Conservation (phyloP, 2,113 vertebrate genomes). For the Caranx ignobilis region DNA sequence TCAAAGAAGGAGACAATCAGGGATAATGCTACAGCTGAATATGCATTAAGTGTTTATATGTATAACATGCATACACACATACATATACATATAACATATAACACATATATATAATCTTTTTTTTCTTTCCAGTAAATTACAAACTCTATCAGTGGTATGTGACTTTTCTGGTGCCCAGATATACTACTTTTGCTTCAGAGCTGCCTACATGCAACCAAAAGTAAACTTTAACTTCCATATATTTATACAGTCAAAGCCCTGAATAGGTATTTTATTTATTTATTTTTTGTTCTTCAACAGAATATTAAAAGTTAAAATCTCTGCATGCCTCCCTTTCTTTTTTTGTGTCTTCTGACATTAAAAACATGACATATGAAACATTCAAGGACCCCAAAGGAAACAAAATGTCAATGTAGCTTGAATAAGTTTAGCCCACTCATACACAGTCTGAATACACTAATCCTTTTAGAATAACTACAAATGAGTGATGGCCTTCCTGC, state of each 20-base stretch:
- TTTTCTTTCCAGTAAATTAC: too few species aligned
- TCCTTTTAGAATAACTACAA: neutral
- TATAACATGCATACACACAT: too few species aligned
- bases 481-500: neutral
- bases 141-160: neutral
- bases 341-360: constrained; percentile 19
- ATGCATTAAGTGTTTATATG: too few species aligned
- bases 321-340: neutral
- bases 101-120: too few species aligned
- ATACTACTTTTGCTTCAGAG: neutral
- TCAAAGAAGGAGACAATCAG: neutral
- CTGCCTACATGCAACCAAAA: neutral
- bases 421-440: neutral
- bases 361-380: constrained; percentile 40
- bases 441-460: constrained; percentile 8
- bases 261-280: too few species aligned
- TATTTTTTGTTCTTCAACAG: neutral
- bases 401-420: neutral
- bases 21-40: neutral
- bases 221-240: too few species aligned
- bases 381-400: constrained; percentile 33
- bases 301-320: neutral
- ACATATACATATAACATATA: too few species aligned
- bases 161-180: neutral
- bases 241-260: too few species aligned